Evolutionary conservation across 2,888 invertebrate genomes (phyloP), one percentile per base, ranked within the genome.

Genomic region (Rotaria socialis): DNA sequence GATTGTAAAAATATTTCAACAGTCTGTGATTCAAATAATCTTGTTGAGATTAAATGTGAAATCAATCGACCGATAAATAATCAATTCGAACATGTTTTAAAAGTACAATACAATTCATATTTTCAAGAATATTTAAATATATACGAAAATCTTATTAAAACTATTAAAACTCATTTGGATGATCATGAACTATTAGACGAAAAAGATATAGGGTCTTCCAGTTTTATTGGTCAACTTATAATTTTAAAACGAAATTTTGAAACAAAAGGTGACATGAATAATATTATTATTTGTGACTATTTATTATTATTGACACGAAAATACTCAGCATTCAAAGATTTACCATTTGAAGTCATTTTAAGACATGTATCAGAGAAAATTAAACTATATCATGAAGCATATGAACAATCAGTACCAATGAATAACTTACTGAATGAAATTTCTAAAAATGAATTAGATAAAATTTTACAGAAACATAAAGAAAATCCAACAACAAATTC

Each of bases 1-100:
- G 67, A 60, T 50, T 84, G 67, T 84, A 14, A 74, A 50, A 41
- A 52, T 7, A 67, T 86, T 22, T 86, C 84, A 41, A 74, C 24
- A 41, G 47, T 86, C 8, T 50, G 35, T 24, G 2, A 60, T 7
- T 14, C 19, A n/a, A 50, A 84, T 11, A 84, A 86, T 74, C 16
- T 56, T 14, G 84, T 56, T 5, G 84, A 86, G 47, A 43, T 80
- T 24, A 80, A 80, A n/a, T 24, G 19, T 5, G 19, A 47, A 24
- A 80, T 80, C 4, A 47, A 47, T 47, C 47, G 80, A 14, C 80
- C 80, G n/a, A 80, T 6, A 24, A 47, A 80, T 47, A 47, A 80
- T 47, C 43, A 80, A 43, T 67, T 67, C 35, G 19, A 67, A 67
- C 35, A 11, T 35, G 47, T 80, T 11, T 24, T n/a, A n/a, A 10